phyloP scores from a whole-genome alignment of 2,797 vertebrate species.

The Eupleurogrammus muticus region DNA sequence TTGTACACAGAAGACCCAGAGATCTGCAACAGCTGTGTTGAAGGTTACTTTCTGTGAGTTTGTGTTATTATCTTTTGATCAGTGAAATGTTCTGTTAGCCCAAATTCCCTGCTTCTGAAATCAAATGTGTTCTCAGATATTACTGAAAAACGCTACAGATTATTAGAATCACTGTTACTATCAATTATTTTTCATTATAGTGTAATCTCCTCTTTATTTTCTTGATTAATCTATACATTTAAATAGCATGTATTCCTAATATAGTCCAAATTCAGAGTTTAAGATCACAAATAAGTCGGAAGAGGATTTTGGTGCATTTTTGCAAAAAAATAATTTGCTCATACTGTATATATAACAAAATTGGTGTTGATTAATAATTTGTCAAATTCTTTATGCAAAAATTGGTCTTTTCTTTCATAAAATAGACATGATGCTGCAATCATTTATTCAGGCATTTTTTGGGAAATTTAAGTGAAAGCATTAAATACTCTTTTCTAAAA shows the following conservation, averaged over 20 bases:
- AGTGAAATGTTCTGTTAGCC: not conserved
- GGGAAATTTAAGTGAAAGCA: constrained; percentile 5
- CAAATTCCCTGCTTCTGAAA: not conserved
- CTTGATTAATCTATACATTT: not conserved
- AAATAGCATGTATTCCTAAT: not conserved
- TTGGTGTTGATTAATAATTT: not conserved
- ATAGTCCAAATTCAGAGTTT: not conserved
- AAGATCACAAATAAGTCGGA: not conserved
- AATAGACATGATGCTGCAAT: not conserved
- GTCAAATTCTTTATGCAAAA: not conserved
- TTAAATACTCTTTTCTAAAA: constrained; percentile 21
- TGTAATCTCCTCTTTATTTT: not conserved
- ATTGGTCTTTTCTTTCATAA: not conserved
- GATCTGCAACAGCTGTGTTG: constrained; percentile 82
- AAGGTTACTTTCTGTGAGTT: constrained; percentile 86
- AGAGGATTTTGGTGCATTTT: not conserved
- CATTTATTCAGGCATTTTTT: constrained; percentile 22
- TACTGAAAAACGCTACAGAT: not conserved
- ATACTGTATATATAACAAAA: not conserved
- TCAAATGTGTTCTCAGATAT: constrained; percentile 4
- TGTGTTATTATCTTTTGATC: constrained; percentile 20
- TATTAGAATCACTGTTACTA: not conserved
- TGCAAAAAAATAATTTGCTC: too few species aligned
- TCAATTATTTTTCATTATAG: not conserved
- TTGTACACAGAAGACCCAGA: constrained; percentile 78